Evolutionary conservation across 2,113 vertebrate species (phyloP).

Genomic region (Panthera leo): DNA sequence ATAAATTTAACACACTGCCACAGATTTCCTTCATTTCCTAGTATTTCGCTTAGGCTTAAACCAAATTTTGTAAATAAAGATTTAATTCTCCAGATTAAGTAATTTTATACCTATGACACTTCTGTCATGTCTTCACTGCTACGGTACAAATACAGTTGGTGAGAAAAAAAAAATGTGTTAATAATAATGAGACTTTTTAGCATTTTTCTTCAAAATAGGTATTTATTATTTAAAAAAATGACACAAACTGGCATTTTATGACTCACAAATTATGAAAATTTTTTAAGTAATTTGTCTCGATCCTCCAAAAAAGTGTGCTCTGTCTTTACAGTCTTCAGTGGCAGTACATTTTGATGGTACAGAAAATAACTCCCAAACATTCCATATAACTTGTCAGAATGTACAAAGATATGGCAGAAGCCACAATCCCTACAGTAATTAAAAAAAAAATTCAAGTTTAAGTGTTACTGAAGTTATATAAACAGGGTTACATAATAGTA

Average conservation of each 20-base stretch:
- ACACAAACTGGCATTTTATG: constrained; percentile 76
- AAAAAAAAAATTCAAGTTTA: not conserved
- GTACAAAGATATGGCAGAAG: not conserved
- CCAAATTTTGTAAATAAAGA: constrained; percentile 22
- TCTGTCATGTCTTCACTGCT: not conserved
- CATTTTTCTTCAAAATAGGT: constrained; percentile 67
- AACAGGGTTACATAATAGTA: constrained; percentile 31
- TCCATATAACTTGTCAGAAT: not conserved
- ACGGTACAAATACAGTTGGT: not conserved
- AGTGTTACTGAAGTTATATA: not conserved
- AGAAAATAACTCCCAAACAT: not conserved
- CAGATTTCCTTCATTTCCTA: constrained; percentile 28
- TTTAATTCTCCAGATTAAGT: constrained; percentile 13
- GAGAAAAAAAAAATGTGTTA: not conserved
- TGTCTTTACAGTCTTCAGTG: constrained; percentile 6
- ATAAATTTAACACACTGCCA: not conserved
- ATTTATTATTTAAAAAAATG: constrained; percentile 85
- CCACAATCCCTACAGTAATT: not conserved
- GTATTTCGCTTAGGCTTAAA: not conserved
- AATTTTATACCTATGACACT: constrained; percentile 19
- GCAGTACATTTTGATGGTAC: not conserved
- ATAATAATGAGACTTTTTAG: constrained; percentile 24
- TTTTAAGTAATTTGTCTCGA: constrained; percentile 33
- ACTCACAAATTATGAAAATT: constrained; percentile 46
- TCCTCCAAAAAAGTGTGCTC: not conserved